phyloP scores from a whole-genome alignment of 2,888 invertebrate genomes.

The Miltochrista miniata region DNA sequence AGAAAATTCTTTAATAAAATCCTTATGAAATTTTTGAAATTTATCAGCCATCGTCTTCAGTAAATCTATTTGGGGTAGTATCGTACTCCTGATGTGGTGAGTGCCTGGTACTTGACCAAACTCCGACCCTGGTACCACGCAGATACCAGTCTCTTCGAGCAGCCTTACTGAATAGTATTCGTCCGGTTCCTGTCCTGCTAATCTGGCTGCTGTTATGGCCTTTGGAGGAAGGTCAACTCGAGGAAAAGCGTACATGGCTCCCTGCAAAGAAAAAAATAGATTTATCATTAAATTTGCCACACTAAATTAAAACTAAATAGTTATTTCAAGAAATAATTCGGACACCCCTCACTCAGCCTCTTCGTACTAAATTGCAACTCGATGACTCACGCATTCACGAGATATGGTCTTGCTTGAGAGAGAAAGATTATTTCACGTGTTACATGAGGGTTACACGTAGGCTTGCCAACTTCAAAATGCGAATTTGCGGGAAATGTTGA shows the following conservation, averaged over 20 bases:
- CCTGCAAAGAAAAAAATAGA: constrained; percentile 62
- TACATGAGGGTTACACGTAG: too few species aligned
- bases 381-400: too few species aligned
- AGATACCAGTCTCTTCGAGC: constrained; percentile 88
- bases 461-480: too few species aligned
- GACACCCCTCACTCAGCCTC: too few species aligned
- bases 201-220: constrained; percentile 92
- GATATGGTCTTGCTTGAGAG: too few species aligned
- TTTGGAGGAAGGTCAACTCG: constrained; percentile 90
- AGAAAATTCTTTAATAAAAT: background rate
- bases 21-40: constrained; percentile 8
- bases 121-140: constrained; percentile 5
- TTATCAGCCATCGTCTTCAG: constrained; percentile 5
- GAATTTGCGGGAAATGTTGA: too few species aligned
- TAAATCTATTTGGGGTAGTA: constrained; percentile 3
- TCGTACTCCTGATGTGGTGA: constrained; percentile 12
- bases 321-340: too few species aligned
- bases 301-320: too few species aligned
- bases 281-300: background rate
- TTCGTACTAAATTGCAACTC: too few species aligned
- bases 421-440: too few species aligned
- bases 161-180: constrained; percentile 94
- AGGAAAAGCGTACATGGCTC: constrained; percentile 98
- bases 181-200: constrained; percentile 88
- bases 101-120: constrained; percentile 10